Percentiles rank a stretch among this genome's conserved stretches.
Conservation (phyloP, 2,797 vertebrate genomes). For the Benthosema pterotum region DNA sequence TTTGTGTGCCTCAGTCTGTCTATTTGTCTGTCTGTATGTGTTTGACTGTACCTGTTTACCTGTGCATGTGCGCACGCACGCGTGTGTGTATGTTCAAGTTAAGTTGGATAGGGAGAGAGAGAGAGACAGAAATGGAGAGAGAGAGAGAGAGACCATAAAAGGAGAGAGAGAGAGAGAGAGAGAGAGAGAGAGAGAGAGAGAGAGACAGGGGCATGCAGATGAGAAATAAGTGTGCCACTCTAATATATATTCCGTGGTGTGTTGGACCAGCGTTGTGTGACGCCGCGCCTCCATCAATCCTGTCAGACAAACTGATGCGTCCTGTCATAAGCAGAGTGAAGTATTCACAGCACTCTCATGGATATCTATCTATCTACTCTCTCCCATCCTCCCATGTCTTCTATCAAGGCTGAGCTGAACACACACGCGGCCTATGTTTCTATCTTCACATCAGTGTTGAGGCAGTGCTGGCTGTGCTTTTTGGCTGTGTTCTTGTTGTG, state of each 20-base stretch:
- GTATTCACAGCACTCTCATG: not conserved
- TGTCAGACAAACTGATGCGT: not conserved
- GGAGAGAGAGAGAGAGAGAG: not conserved
- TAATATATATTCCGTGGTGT: slow-evolving; percentile 31
- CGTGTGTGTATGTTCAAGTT: not conserved
- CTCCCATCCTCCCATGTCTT: not conserved
- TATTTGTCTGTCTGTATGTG: not conserved
- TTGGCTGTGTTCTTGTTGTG: too few relatives aligned
- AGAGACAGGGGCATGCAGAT: not conserved
- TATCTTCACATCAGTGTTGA: too few relatives aligned
- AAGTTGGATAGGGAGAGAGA: too few relatives aligned
- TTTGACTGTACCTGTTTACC: not conserved
- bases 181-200: not conserved
- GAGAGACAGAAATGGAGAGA: not conserved
- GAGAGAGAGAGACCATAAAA: not conserved
- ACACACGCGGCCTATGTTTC: too few relatives aligned
- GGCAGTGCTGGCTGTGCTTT: too few relatives aligned
- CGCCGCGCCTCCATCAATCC: slow-evolving; percentile 7
- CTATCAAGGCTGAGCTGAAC: too few relatives aligned
- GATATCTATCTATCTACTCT: not conserved
- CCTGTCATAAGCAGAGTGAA: not conserved
- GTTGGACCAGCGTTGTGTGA: slow-evolving; percentile 9
- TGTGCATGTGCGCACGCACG: not conserved
- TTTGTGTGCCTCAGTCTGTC: not conserved
- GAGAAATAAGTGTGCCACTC: slow-evolving; percentile 31